Evolutionary conservation across 2,113 vertebrate species (phyloP).

Genomic region (Nettapus auritus): DNA sequence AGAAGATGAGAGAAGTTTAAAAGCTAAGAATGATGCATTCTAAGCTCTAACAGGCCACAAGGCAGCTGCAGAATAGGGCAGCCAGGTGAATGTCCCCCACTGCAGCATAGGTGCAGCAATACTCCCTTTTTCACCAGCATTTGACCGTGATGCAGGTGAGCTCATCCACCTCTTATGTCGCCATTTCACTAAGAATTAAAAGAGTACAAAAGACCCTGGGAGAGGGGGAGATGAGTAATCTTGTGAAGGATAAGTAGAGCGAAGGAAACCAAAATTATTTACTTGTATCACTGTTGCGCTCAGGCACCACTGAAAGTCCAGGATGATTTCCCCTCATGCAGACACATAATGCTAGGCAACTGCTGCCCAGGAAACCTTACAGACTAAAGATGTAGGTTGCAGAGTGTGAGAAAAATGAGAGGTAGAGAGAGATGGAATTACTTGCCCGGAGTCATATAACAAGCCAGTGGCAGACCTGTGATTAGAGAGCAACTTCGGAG

Average conservation of each 20-base stretch:
- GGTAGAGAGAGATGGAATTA: conserved; percentile 3
- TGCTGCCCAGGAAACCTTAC: conserved; percentile 5
- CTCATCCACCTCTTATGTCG: neutral
- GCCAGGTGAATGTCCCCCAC: neutral
- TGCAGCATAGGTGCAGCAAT: fast-evolving
- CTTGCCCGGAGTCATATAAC: neutral
- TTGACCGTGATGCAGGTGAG: neutral
- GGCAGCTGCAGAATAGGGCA: neutral
- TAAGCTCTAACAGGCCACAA: fast-evolving
- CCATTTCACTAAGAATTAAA: fast-evolving
- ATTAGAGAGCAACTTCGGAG: neutral
- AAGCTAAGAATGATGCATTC: neutral
- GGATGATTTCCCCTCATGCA: neutral
- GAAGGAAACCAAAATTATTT: neutral
- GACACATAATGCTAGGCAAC: neutral
- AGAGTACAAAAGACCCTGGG: neutral
- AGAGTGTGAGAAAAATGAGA: conserved; percentile 9
- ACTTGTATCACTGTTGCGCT: neutral
- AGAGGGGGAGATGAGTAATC: neutral
- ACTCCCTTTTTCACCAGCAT: neutral
- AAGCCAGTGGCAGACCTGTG: conserved; percentile 3
- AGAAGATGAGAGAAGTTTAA: neutral
- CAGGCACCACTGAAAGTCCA: neutral
- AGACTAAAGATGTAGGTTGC: neutral
- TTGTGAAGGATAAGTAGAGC: neutral